Base-by-base conservation (phyloP, 2,888 invertebrate genomes). In the Oxyteleia sp. region DNA sequence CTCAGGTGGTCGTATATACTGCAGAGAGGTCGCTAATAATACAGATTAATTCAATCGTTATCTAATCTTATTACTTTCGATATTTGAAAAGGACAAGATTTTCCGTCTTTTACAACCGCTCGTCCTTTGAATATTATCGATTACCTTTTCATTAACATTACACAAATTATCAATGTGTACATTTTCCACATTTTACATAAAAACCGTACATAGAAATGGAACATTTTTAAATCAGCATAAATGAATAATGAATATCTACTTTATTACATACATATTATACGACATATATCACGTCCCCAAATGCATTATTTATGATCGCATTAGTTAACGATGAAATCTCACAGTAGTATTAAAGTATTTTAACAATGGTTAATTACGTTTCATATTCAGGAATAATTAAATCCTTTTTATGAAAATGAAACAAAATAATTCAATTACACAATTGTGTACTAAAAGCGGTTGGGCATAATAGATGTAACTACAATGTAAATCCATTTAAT, bases 1-100 rank as follows among this genome's bases (percentile, higher is more conserved):
- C 43, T 72, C 53, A 53, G 43, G 32, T 63, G 26, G 35, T 59
- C 15, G n/a, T 20, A 59, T 45, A 49, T 59, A 47, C n/a, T n/a
- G n/a, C n/a, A n/a, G n/a, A n/a, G n/a, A n/a, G 47, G 57, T 35
- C 43, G 13, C 32, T 63, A 32, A 51, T 26, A 72, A 51, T 61
- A 18, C 71, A 18, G n/a, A 35, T 72, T 61, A 72, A 59, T 61
- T 35, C 29, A 20, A 61, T 29, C 29, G 2, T 51, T 45, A 32
- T 10, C 23, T 47, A 57, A 13, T 3, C 35, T 20, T 38, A 26
- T 41, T 51, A 38, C 4, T 51, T 38, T 32, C 8, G 5, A 32
- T 32, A 32, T 32, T 32, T 32, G 1, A 32, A 8, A 32, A 32
- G 5, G 32, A 32, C 32, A 32, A 32, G 10, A 32, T 7, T 32